These are phyloP conservation scores for Pocillopora damicornis DNA, from an alignment of 64 coral and sea anemone species.

Conservation along the genomic window DNA sequence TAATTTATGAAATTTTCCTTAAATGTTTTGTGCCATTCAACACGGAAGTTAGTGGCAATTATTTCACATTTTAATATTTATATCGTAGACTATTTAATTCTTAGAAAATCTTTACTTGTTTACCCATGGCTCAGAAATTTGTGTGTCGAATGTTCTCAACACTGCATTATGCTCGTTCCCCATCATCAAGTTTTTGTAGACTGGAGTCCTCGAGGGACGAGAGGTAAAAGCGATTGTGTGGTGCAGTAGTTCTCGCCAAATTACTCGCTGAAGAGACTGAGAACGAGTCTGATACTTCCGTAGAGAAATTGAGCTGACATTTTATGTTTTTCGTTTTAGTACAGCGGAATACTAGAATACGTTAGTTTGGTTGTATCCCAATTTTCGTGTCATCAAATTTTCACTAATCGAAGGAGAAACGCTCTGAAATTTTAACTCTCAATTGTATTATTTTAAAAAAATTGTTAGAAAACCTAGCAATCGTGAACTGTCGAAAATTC, in stretches of 20 bases:
- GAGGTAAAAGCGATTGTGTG: no score
- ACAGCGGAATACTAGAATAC: no score
- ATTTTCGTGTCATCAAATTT: neutral
- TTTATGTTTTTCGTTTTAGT: no score
- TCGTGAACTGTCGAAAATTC: neutral
- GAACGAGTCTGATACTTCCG: no score
- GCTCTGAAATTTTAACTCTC: neutral
- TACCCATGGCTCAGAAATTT: neutral
- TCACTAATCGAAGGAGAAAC: neutral
- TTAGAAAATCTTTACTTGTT: neutral
- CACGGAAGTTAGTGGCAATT: neutral
- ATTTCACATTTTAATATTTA: constrained; percentile 18
- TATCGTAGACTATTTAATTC: constrained; percentile 17
- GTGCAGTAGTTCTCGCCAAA: no score
- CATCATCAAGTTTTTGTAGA: no score
- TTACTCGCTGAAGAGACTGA: no score
- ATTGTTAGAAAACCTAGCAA: neutral
- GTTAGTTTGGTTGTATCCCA: neutral
- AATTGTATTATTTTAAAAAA: neutral
- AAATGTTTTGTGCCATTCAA: neutral
- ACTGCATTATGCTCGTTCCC: no score
- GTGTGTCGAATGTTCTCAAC: no score
- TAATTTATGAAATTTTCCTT: no score
- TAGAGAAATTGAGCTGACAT: no score
- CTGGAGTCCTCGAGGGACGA: no score